phyloP scores from a whole-genome alignment of 2,888 invertebrate species.

The Campaea margaritaria region DNA sequence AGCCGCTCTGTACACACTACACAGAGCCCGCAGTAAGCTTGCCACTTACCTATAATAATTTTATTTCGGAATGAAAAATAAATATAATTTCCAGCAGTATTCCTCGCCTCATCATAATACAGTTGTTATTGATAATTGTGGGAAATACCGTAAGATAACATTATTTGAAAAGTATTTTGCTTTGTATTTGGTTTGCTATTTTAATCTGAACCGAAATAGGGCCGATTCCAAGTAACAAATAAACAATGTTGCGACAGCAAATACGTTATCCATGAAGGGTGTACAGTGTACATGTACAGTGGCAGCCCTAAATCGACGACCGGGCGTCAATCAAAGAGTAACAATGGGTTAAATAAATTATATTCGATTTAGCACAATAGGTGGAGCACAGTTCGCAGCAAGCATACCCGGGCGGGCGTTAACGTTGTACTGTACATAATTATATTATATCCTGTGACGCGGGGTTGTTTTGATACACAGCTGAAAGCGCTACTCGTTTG shows the following conservation, averaged over 20 bases:
- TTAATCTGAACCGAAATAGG: too few species aligned
- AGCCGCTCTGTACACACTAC: neutral
- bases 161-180: too few species aligned
- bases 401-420: neutral
- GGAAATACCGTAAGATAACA: too few species aligned
- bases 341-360: slow-evolving; percentile 15
- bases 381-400: slow-evolving; percentile 1
- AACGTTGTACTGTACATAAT: too few species aligned
- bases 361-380: slow-evolving; percentile 12
- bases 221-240: too few species aligned
- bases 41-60: neutral
- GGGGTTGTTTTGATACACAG: neutral
- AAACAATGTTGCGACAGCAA: too few species aligned
- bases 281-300: neutral
- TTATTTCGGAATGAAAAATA: neutral
- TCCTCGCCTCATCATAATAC: too few species aligned
- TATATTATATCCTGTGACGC: too few species aligned
- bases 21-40: neutral
- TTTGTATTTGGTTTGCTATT: too few species aligned
- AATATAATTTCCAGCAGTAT: too few species aligned
- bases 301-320: slow-evolving; percentile 9
- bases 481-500: neutral
- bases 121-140: too few species aligned
- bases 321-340: slow-evolving; percentile 14
- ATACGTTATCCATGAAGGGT: too few species aligned